Conservation (phyloP, 2,113 vertebrate species). For the Nothobranchius kuhntae region DNA sequence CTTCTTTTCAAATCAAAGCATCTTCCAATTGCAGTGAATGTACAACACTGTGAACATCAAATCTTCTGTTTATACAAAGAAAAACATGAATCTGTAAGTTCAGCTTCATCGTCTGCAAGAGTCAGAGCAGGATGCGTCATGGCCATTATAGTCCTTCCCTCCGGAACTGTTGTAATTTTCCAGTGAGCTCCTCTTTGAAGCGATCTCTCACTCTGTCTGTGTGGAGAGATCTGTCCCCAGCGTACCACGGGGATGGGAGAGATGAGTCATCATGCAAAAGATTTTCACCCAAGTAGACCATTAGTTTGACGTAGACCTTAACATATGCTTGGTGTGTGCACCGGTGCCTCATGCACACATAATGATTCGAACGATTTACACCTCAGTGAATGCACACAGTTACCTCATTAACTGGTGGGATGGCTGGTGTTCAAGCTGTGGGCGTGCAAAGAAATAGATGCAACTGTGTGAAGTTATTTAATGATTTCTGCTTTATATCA, state of each 20-base stretch:
- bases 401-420: constrained; percentile 26
- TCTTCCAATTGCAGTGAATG: too few relatives aligned
- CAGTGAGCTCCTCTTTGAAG: constrained; percentile 9
- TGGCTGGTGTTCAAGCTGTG: constrained; percentile 23
- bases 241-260: constrained; percentile 13
- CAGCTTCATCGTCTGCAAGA: neutral
- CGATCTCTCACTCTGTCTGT: constrained; percentile 13
- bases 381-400: constrained; percentile 12
- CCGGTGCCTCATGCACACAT: neutral
- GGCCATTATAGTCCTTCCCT: constrained; percentile 7
- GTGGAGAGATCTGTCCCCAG: constrained; percentile 23
- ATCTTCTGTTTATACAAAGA: neutral
- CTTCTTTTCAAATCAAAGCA: neutral
- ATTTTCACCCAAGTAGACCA: constrained; percentile 42
- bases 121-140: constrained; percentile 21
- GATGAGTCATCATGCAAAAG: constrained; percentile 55
- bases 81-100: neutral
- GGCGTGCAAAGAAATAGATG: constrained; percentile 17
- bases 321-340: neutral
- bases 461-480: constrained; percentile 19
- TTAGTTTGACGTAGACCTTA: constrained; percentile 36
- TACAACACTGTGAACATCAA: neutral
- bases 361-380: neutral
- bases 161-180: constrained; percentile 23
- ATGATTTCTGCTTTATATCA: constrained; percentile 8